Base-by-base conservation (phyloP, 2,797 vertebrate genomes). In the Cyprinella venusta region DNA sequence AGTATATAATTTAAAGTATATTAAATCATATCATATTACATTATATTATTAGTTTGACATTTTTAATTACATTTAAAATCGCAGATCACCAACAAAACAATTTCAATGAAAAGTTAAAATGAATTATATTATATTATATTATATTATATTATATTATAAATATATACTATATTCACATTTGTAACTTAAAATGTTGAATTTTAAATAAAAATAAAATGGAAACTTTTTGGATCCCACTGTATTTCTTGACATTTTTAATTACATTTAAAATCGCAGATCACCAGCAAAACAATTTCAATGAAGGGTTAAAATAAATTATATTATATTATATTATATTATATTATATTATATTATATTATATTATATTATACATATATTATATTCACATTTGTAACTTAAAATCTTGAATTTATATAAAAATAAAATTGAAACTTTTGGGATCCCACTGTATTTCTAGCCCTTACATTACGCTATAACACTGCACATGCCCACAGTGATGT, bases 361-460 rank as follows among this genome's bases (percentile, higher is more conserved):
- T n/a, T n/a, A n/a, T n/a, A n/a, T n/a, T n/a, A n/a, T n/a, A n/a
- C n/a, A n/a, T n/a, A n/a, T n/a, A n/a, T n/a, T 48, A 26, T 2
- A 5, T 48, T 70, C 13, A 71, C 8, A 48, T 71, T 48, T 48
- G 42, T 30, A 1, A 45, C 18, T 45, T 8, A 26, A 45, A 70
- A 16, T 70, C n/a, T 70, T 48, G 13, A 45, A 26, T 30, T 71
- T 8, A 45, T 45, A 7, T 8, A 4, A n/a, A 8, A 15, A 68
- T 1, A 15, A 15, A 40, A 42, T n/a, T 0, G 8, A 9, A 2
- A 0, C 9, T 5, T 12, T 24, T 59, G 5, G 54, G 9, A 26
- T 26, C 24, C 24, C 12, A 1, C n/a, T 26, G n/a, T 61, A 61
- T 61, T 61, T 63, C 59, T 6, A 59, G 4, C 54, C 56, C n/a